These are phyloP conservation scores for Scomberomorus guttatus DNA, from an alignment of 2,797 vertebrate genomes.

Conservation along the genomic window DNA sequence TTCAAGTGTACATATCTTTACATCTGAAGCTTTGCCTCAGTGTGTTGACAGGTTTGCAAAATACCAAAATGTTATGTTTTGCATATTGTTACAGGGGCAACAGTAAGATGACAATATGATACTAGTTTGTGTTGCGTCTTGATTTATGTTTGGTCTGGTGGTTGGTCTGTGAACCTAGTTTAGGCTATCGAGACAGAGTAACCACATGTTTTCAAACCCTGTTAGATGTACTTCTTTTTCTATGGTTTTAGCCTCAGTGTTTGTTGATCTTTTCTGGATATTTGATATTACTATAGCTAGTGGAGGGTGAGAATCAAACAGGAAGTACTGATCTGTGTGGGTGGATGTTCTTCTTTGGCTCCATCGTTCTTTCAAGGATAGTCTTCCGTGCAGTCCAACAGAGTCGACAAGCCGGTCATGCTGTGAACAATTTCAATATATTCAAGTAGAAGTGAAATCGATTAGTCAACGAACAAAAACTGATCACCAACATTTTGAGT, in stretches of 20 bases:
- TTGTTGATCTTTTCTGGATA: constrained; percentile 5
- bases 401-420: not conserved
- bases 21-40: not conserved
- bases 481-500: not conserved
- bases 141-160: not conserved
- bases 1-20: not conserved
- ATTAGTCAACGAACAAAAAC: not conserved
- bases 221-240: not conserved
- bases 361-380: not conserved
- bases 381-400: not conserved
- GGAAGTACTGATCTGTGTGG: not conserved
- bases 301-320: constrained; percentile 11
- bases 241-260: not conserved
- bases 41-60: constrained; percentile 5
- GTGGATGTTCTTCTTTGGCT: not conserved
- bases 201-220: constrained; percentile 4
- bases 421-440: not conserved
- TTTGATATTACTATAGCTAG: constrained; percentile 8
- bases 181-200: not conserved
- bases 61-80: not conserved
- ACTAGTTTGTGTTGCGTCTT: not conserved
- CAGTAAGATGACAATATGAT: not conserved
- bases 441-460: not conserved
- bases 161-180: constrained; percentile 15
- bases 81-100: not conserved